Evolutionary conservation across 2,113 vertebrate genomes (phyloP).

Genomic region (Psilopogon haemacephalus): DNA sequence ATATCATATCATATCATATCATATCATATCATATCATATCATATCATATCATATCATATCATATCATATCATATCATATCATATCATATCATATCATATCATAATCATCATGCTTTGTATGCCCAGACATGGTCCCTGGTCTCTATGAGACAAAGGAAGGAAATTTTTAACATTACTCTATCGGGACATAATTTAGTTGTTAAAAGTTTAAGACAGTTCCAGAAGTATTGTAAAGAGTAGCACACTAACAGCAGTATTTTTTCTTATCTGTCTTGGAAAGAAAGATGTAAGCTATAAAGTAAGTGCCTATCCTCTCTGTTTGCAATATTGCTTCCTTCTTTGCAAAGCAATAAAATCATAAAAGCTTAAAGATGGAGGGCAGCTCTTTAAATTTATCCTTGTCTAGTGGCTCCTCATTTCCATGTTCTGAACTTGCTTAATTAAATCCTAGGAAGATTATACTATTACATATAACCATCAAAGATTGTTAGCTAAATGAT

Average conservation of each 20-base stretch:
- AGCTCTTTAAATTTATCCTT: slow-evolving; percentile 42
- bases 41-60: no score
- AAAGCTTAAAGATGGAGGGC: slow-evolving; percentile 12
- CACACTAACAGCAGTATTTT: not conserved
- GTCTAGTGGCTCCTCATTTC: slow-evolving; percentile 45
- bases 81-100: no score
- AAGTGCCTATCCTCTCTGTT: not conserved
- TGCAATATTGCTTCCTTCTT: not conserved
- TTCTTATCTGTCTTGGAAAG: not conserved
- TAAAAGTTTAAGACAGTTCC: not conserved
- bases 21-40: no score
- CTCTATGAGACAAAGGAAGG: not conserved
- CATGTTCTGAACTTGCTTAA: slow-evolving; percentile 34
- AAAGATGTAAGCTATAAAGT: not conserved
- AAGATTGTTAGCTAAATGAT: slow-evolving; percentile 30
- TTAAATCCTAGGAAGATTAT: slow-evolving; percentile 44
- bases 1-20: no score
- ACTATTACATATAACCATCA: not conserved
- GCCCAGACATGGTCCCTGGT: not conserved
- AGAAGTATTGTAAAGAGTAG: not conserved
- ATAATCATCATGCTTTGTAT: not conserved
- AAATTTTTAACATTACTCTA: not conserved
- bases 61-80: no score
- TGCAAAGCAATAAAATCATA: slow-evolving; percentile 4
- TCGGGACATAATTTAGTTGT: not conserved